phyloP scores from a whole-genome alignment of 2,888 invertebrate species.

The Dryobotodes eremita region DNA sequence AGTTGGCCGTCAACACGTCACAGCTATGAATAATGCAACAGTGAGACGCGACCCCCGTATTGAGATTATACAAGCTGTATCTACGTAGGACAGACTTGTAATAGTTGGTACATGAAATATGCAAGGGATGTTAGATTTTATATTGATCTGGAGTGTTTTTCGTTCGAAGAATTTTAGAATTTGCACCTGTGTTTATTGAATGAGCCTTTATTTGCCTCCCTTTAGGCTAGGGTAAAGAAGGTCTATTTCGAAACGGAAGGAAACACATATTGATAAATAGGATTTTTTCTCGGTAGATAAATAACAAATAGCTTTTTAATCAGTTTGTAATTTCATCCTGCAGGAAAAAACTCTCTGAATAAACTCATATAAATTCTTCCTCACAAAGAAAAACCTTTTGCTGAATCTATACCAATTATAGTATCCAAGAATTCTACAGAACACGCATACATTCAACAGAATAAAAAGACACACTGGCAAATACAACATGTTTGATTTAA shows the following conservation, averaged over 20 bases:
- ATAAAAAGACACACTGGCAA: background rate
- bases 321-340: background rate
- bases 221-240: background rate
- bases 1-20: constrained; percentile 66
- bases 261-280: background rate
- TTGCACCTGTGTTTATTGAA: background rate
- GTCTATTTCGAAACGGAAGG: background rate
- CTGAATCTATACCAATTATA: background rate
- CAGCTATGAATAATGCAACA: constrained; percentile 66
- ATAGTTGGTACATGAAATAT: constrained; percentile 44
- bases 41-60: constrained; percentile 48
- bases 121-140: constrained; percentile 16
- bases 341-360: background rate
- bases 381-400: background rate
- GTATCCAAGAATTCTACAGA: background rate
- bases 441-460: background rate
- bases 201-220: background rate
- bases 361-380: background rate
- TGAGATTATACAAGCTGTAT: constrained; percentile 52
- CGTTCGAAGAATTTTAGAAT: background rate
- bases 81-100: constrained; percentile 23
- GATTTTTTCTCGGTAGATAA: background rate
- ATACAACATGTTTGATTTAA: background rate
- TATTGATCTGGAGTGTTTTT: constrained; percentile 17
- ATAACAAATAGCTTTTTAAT: background rate